Conservation (phyloP, 2,797 vertebrate genomes). For the Austrolebias charrua region DNA sequence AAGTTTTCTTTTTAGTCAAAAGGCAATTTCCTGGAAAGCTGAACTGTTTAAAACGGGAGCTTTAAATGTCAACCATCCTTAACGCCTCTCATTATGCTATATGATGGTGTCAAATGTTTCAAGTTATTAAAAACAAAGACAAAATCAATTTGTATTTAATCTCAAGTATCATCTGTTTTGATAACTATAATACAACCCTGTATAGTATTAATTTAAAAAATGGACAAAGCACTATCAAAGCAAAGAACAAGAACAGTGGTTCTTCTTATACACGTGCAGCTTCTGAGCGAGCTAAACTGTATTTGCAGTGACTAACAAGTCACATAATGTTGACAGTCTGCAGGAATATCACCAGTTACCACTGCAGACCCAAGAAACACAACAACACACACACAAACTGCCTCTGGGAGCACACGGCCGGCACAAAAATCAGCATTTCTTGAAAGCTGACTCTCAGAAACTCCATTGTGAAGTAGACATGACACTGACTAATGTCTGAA, state of each 20-base stretch:
- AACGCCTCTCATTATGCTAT: background rate
- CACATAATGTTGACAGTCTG: conserved; percentile 30
- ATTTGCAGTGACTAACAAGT: conserved; percentile 24
- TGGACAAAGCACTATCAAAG: no score
- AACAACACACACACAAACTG: conserved; percentile 2
- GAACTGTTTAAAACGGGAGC: background rate
- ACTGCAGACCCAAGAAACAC: conserved; percentile 39
- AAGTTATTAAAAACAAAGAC: no score
- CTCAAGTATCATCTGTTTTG: no score
- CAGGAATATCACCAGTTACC: conserved; percentile 40
- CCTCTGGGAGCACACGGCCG: background rate
- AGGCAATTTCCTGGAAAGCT: background rate
- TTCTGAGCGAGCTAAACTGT: background rate
- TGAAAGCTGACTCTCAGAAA: conserved; percentile 5
- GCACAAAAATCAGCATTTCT: conserved; percentile 3
- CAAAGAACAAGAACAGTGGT: no score
- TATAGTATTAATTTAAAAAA: no score
- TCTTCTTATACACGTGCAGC: background rate
- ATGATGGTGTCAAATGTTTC: background rate
- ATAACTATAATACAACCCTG: no score
- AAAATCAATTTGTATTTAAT: no score
- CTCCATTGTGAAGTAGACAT: background rate
- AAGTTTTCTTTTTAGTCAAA: background rate
- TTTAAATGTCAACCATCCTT: background rate
- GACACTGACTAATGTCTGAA: conserved; percentile 46